Percentiles rank a stretch among this genome's conserved stretches.
These are phyloP conservation scores for Naso thynnoides DNA, from an alignment of 2,797 vertebrate genomes.

Conservation along the genomic window DNA sequence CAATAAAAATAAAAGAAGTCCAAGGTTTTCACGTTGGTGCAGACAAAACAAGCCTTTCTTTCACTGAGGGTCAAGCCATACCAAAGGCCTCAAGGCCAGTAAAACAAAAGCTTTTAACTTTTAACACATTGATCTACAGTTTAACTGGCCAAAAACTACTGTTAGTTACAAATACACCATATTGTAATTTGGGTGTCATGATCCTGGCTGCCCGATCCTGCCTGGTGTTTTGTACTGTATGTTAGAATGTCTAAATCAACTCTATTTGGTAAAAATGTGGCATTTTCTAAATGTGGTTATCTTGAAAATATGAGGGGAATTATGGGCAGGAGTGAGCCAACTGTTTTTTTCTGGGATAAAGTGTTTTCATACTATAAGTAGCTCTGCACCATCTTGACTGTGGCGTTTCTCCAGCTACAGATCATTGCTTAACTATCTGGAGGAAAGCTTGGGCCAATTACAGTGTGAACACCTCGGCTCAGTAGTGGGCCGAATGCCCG, in stretches of 20 bases:
- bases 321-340: background rate
- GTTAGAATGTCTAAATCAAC: background rate
- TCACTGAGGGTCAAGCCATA: background rate
- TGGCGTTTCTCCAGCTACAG: slow-evolving; percentile 57
- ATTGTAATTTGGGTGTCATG: background rate
- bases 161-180: too few relatives aligned
- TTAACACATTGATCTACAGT: background rate
- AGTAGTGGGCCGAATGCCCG: slow-evolving; percentile 41
- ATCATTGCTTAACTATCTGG: slow-evolving; percentile 56
- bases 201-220: background rate
- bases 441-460: slow-evolving; percentile 61
- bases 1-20: background rate
- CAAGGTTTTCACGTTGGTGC: background rate
- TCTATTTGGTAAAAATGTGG: background rate
- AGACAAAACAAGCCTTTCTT: background rate
- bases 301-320: slow-evolving; percentile 11
- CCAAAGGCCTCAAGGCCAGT: background rate
- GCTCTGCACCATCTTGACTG: slow-evolving; percentile 55
- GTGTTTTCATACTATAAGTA: slow-evolving; percentile 35
- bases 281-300: background rate
- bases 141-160: background rate
- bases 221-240: background rate
- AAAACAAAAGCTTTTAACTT: background rate
- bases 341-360: slow-evolving; percentile 15
- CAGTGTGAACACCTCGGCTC: slow-evolving; percentile 31